Conservation (phyloP, 2,888 invertebrate species). For the Thecophora atra region DNA sequence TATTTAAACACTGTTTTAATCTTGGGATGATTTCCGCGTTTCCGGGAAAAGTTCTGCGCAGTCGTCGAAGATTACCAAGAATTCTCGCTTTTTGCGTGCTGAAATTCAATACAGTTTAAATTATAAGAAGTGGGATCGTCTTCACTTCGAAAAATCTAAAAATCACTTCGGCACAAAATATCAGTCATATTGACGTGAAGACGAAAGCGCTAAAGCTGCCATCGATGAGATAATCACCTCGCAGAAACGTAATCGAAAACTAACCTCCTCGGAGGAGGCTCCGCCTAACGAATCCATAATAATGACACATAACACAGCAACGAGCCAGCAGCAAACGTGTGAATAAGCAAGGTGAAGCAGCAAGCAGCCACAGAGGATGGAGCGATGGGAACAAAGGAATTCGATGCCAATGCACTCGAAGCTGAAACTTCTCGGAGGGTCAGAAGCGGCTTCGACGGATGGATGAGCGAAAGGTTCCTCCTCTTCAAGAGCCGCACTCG, state of each 20-base stretch:
- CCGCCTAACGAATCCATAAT: conserved; percentile 24
- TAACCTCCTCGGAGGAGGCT: conserved; percentile 3
- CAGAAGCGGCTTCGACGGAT: neutral
- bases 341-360: neutral
- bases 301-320: conserved; percentile 18
- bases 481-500: neutral
- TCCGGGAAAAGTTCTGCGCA: neutral
- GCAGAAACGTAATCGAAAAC: neutral
- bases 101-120: neutral
- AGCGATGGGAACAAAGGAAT: conserved; percentile 26
- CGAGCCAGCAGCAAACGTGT: conserved; percentile 8
- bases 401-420: conserved; percentile 14
- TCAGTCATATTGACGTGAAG: conserved; percentile 23
- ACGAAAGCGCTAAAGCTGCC: neutral
- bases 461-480: neutral
- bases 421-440: neutral
- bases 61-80: neutral
- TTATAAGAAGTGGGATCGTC: conserved; percentile 15
- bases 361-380: neutral
- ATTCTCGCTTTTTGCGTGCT: conserved; percentile 11
- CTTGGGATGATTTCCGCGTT: neutral
- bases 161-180: conserved; percentile 22
- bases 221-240: conserved; percentile 1
- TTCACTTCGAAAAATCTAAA: too few species aligned
- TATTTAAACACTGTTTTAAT: neutral